Evolutionary conservation across 2,888 invertebrate species (phyloP).

Genomic region (Pseudococcus jackbeardsleyi): DNA sequence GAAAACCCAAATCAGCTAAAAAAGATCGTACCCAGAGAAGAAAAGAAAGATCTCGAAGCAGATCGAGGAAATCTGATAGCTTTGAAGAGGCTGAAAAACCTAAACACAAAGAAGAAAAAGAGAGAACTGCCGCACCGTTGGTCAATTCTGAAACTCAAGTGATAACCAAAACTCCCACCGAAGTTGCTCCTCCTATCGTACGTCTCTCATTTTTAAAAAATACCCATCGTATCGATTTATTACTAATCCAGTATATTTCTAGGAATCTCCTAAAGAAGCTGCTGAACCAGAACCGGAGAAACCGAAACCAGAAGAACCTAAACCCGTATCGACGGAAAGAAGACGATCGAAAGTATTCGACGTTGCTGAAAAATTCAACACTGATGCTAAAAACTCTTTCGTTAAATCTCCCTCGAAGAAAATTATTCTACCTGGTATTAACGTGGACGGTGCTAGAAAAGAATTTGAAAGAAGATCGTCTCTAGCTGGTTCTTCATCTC

Average conservation of each 20-base stretch:
- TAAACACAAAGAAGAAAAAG: constrained; percentile 66
- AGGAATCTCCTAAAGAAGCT: constrained; percentile 26
- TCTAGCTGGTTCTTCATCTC: constrained; percentile 60
- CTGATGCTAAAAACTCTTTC: constrained; percentile 66
- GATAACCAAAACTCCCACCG: constrained; percentile 69
- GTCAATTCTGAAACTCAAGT: constrained; percentile 67
- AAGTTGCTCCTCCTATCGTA: constrained; percentile 67
- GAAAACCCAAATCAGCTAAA: constrained; percentile 67
- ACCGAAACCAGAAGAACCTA: constrained; percentile 35
- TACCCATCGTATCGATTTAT: neutral
- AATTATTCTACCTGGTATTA: constrained; percentile 83
- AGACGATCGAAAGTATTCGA: constrained; percentile 79
- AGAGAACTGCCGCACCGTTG: constrained; percentile 45
- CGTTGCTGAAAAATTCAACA: constrained; percentile 78
- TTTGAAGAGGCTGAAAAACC: constrained; percentile 66
- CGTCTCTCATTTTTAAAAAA: neutral
- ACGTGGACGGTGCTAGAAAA: constrained; percentile 88
- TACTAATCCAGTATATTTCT: neutral
- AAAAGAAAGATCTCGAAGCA: constrained; percentile 68
- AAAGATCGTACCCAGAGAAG: constrained; percentile 75
- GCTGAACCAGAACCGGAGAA: constrained; percentile 21
- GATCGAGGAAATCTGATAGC: constrained; percentile 66
- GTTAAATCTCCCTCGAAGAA: constrained; percentile 79
- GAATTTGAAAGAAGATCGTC: constrained; percentile 84
- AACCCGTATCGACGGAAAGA: constrained; percentile 73